These are phyloP conservation scores for Poecilia latipinna DNA, from an alignment of 2,113 vertebrate species.

Conservation along the genomic window DNA sequence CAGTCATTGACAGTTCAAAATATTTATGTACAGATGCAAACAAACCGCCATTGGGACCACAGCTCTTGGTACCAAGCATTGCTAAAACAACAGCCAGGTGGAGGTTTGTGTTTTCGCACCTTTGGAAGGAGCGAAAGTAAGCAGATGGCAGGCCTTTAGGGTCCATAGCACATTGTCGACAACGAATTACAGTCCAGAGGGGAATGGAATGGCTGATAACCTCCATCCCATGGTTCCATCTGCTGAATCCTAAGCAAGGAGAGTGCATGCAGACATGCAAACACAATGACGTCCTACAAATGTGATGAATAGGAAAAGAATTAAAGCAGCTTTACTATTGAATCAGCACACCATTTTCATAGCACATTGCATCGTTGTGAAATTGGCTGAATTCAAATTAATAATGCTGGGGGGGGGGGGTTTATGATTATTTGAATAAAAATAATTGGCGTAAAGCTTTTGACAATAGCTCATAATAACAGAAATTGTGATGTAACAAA, in stretches of 20 bases:
- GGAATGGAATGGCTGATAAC: conserved; percentile 80
- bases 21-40: not conserved
- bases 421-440: not conserved
- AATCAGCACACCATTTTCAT: not conserved
- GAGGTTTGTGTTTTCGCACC: conserved; percentile 77
- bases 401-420: not conserved
- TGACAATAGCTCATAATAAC: conserved; percentile 19
- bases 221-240: conserved; percentile 81
- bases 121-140: conserved; percentile 76
- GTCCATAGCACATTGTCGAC: conserved; percentile 81
- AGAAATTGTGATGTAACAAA: conserved; percentile 20
- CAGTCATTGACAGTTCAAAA: not conserved
- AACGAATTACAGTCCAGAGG: conserved; percentile 81
- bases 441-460: not conserved
- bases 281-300: conserved; percentile 53
- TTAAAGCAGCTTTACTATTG: conserved; percentile 9
- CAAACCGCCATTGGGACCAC: not conserved
- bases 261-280: conserved; percentile 69
- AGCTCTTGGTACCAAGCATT: conserved; percentile 19
- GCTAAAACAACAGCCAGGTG: conserved; percentile 72
- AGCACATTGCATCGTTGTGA: not conserved
- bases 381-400: not conserved
- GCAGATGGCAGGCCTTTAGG: conserved; percentile 83
- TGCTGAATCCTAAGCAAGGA: conserved; percentile 83
- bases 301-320: conserved; percentile 25